Evolutionary conservation across 2,888 invertebrate species (phyloP).

Genomic region (Ptychoptera albimana): DNA sequence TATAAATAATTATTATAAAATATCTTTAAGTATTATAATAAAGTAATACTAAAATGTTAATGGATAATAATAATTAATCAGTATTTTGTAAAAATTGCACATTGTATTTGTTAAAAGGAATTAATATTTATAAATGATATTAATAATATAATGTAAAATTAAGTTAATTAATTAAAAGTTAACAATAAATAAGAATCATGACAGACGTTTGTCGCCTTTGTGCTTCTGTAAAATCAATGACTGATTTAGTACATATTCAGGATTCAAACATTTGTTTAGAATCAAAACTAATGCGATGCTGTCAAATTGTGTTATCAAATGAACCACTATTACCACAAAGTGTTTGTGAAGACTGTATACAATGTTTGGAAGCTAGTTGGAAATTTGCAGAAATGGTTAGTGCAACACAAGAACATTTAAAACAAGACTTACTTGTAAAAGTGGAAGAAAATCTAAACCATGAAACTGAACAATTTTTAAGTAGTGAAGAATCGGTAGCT

Average conservation of each 20-base stretch:
- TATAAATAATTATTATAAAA: too few relatives aligned
- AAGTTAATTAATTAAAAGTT: too few relatives aligned
- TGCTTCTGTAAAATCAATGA: slow-evolving; percentile 17
- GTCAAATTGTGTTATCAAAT: slow-evolving; percentile 13
- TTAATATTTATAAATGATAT: too few relatives aligned
- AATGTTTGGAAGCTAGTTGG: slow-evolving; percentile 13
- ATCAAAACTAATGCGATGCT: slow-evolving; percentile 15
- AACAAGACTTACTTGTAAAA: not conserved
- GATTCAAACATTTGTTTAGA: slow-evolving; percentile 14
- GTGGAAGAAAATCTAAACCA: not conserved
- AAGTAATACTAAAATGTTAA: too few relatives aligned
- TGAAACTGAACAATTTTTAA: not conserved
- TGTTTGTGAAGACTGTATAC: slow-evolving; percentile 17
- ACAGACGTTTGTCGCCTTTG: slow-evolving; percentile 18
- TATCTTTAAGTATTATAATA: too few relatives aligned
- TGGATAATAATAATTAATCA: too few relatives aligned
- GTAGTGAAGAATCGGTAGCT: not conserved
- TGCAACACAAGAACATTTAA: slow-evolving; percentile 19
- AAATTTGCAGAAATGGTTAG: slow-evolving; percentile 16
- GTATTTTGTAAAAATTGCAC: too few relatives aligned
- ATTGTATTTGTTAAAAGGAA: too few relatives aligned
- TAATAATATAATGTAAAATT: too few relatives aligned
- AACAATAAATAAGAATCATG: slow-evolving; percentile 6
- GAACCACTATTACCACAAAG: slow-evolving; percentile 16
- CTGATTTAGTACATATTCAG: slow-evolving; percentile 11